Conservation (phyloP, 2,113 vertebrate species). For the Numenius arquata region DNA sequence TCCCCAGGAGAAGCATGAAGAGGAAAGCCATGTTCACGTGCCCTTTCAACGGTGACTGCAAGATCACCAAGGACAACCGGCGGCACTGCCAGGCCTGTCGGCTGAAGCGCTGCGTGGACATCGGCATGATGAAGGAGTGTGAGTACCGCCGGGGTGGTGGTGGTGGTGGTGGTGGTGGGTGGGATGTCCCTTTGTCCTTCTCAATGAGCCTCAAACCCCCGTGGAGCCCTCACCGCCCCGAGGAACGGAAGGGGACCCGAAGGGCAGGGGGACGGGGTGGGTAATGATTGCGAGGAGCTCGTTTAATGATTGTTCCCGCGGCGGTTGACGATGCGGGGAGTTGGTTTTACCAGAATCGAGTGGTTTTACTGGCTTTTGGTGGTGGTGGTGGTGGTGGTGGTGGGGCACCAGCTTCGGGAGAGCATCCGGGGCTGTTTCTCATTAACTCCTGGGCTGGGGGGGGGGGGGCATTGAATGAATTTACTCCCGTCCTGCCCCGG, state of each 20-base stretch:
- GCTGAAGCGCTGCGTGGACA: slow-evolving; percentile 94
- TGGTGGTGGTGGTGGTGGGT: too few relatives aligned
- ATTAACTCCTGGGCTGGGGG: background rate
- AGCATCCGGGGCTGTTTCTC: background rate
- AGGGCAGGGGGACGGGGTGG: background rate
- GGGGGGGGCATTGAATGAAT: background rate
- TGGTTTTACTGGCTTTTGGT: background rate
- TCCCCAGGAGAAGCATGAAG: slow-evolving; percentile 93
- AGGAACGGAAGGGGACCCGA: fast-evolving
- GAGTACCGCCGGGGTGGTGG: slow-evolving; percentile 75
- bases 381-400: too few relatives aligned
- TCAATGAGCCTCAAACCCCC: too few relatives aligned
- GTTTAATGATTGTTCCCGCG: background rate
- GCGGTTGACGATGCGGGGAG: fast-evolving
- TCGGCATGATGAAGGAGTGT: slow-evolving; percentile 99
- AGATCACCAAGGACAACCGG: slow-evolving; percentile 98
- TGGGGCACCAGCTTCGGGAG: background rate
- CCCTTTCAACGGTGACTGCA: slow-evolving; percentile 91
- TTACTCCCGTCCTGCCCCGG: fast-evolving
- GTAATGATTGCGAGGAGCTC: background rate
- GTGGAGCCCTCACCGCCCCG: too few relatives aligned
- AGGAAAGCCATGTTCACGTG: slow-evolving; percentile 92
- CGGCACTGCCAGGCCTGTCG: slow-evolving; percentile 97
- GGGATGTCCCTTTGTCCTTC: too few relatives aligned
- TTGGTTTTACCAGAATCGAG: fast-evolving